These are phyloP conservation scores for Poeciliopsis paucimaculata DNA, from an alignment of 2,797 vertebrate genomes.

Conservation along the genomic window DNA sequence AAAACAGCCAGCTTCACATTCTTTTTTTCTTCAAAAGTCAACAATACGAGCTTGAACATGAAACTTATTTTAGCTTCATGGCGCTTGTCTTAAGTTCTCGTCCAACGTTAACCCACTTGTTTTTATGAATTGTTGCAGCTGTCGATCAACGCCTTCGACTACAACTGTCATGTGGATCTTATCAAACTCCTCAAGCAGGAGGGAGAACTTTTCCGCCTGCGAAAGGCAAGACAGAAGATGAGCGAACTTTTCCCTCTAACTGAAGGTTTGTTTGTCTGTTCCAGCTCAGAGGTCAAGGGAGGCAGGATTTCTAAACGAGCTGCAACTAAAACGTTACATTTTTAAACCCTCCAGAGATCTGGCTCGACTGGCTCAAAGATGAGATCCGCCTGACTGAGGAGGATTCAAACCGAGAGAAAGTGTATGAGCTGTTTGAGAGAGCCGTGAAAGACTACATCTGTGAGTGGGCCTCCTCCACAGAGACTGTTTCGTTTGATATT, in stretches of 20 bases:
- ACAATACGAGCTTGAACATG: background rate
- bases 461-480: constrained; percentile 73
- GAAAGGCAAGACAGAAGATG: constrained; percentile 95
- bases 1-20: background rate
- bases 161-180: constrained; percentile 96
- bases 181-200: constrained; percentile 94
- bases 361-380: constrained; percentile 97
- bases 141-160: constrained; percentile 95
- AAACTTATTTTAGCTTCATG: background rate
- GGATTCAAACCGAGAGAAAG: constrained; percentile 85
- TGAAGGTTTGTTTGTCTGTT: constrained; percentile 84
- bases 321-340: constrained; percentile 14
- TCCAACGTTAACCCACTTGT: background rate
- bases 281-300: background rate
- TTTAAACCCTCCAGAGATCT: constrained; percentile 85
- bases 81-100: background rate
- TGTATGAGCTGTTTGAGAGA: constrained; percentile 93
- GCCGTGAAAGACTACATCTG: constrained; percentile 96
- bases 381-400: constrained; percentile 91
- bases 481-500: background rate
- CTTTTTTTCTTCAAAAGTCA: background rate
- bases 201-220: constrained; percentile 87
- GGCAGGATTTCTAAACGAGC: background rate
- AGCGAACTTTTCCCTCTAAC: constrained; percentile 96
- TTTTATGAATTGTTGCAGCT: constrained; percentile 75